phyloP scores from a whole-genome alignment of 2,113 vertebrate species.

The Cheirogaleus medius region DNA sequence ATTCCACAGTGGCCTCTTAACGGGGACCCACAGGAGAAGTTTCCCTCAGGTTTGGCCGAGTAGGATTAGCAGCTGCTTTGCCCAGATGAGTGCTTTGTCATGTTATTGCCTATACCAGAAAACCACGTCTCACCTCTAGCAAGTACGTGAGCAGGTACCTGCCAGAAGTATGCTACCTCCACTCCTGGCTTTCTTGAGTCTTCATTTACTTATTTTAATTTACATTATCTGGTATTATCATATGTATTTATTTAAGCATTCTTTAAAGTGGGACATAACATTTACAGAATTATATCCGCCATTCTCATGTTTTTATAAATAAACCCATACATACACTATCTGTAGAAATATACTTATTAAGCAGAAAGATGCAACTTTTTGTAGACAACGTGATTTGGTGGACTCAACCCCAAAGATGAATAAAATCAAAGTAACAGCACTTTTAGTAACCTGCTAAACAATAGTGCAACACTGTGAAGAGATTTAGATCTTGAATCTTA shows the following conservation, averaged over 20 bases:
- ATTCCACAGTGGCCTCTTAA: not conserved
- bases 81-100: not conserved
- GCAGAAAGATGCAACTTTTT: not conserved
- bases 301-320: not conserved
- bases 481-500: not conserved
- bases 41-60: not conserved
- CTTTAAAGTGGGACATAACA: not conserved
- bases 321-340: not conserved
- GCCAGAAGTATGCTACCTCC: no score
- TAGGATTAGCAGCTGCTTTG: not conserved
- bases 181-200: not conserved
- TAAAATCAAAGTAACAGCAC: not conserved
- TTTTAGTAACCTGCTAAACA: not conserved
- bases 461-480: not conserved
- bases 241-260: not conserved
- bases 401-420: not conserved
- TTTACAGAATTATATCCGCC: not conserved
- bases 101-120: not conserved
- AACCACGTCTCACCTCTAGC: not conserved
- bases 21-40: not conserved
- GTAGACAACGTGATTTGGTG: not conserved
- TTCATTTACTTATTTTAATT: not conserved
- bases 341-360: not conserved
- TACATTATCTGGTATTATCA: not conserved
- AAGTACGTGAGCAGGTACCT: not conserved